Evolutionary conservation across 2,113 vertebrate species (phyloP).

Genomic region (Plestiodon gilberti): DNA sequence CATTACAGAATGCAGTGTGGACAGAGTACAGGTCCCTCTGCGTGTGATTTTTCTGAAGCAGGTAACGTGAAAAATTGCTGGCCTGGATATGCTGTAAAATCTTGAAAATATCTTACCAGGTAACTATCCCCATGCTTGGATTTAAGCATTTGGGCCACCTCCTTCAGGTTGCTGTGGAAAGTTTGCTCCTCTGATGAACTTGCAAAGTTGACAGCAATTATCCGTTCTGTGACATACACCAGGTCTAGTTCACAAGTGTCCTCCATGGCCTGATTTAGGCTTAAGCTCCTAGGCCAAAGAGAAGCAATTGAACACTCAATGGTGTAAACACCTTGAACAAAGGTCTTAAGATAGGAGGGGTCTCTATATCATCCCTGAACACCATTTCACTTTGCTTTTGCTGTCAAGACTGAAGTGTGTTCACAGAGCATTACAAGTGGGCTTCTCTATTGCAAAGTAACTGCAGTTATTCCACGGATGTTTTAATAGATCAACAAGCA

Average conservation of each 20-base stretch:
- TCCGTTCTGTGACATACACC: constrained; percentile 57
- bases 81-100: not conserved
- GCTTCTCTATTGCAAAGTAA: not conserved
- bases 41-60: not conserved
- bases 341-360: not conserved
- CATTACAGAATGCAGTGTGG: not conserved
- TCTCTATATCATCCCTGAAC: not conserved
- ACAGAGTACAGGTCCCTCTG: not conserved
- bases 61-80: not conserved
- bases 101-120: constrained; percentile 77
- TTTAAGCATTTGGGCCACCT: constrained; percentile 96
- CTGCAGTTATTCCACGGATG: not conserved
- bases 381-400: not conserved
- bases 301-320: not conserved
- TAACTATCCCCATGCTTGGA: constrained; percentile 96
- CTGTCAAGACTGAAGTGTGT: not conserved
- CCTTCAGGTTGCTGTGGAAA: constrained; percentile 89
- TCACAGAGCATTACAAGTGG: not conserved
- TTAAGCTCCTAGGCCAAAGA: constrained; percentile 43
- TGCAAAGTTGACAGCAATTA: constrained; percentile 94
- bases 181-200: constrained; percentile 85
- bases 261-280: constrained; percentile 86
- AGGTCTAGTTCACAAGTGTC: constrained; percentile 95
- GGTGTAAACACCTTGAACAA: not conserved
- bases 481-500: not conserved